Evolutionary conservation across 2,113 vertebrate genomes (phyloP), one percentile per base, ranked within the genome.

Genomic region (Boleophthalmus pectinirostris): DNA sequence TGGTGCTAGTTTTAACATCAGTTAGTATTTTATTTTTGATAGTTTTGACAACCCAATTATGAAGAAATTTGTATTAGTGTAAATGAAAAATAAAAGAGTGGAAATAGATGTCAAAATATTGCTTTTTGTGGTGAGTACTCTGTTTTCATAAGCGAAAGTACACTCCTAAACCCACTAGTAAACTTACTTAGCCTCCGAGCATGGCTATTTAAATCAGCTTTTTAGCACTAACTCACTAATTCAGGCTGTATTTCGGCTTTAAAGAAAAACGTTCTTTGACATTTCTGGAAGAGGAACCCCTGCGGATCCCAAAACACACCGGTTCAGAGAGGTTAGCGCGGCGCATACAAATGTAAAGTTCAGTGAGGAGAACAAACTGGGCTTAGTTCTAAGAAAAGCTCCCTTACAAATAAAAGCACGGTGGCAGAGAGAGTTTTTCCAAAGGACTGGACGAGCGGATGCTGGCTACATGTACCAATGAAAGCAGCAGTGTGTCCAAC

Each of bases 291-390:
- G 78, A 84, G 65, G 80, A 57, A 80, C 72, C 79, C 85, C 82
- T 65, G 82, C 25, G 46, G 78, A 79, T 33, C 76, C 24, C 57
- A 77, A 82, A 82, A 81, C 77, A 80, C 69, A 76, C 63, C 70
- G 79, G 83, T 81, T 85, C 79, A 61, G 74, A 65, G 74, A 80
- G 71, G 81, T 75, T 75, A 57, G 38, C 74, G 78, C 69, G 74
- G 74, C 66, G 82, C 79, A 77, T 86, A 85, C 85, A 87, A 77
- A 87, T 85, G 15, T 77, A 81, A 84, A 70, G 85, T 84, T 87
- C 80, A 85, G 69, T 10, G 20, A 69, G n/a, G 68, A 79, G 61
- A 73, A 73, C 79, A 84, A 80, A 82, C 79, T 74, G 70, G 70
- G 67, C 75, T 43, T 65, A 15, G 12, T 68, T 80, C 54, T 68